Base-by-base conservation (phyloP, 2,113 vertebrate genomes). In the Trinectes maculatus region DNA sequence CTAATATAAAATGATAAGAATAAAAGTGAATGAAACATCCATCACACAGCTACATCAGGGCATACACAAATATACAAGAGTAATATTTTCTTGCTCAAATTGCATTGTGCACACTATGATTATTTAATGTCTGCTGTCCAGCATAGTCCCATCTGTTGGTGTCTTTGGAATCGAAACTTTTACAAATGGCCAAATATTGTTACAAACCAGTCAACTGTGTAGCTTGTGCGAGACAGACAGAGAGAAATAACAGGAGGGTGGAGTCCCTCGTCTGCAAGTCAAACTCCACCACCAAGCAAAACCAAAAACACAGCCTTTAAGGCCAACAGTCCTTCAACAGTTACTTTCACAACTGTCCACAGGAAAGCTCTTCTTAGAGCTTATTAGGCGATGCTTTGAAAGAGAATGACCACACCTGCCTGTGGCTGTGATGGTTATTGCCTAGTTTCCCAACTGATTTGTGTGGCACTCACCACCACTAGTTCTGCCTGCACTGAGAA, bases 391-490 rank as follows among this genome's bases (percentile, higher is more conserved):
- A 46, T 11, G 24, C 44, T 75, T 47, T 56, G 54, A 63, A 40
- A 71, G 16, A 59, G 65, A 65, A 74, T 69, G 59, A 62, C 44
- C 48, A 40, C 24, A 37, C 48, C 46, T 29, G 67, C 57, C 60
- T 63, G 48, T 48, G 65, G 61, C 54, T 72, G 31, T 31, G 65
- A 60, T 54, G 51, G 84, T 86, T 77, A 79, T 74, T 74, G 56
- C 66, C 66, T 56, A 16, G 43, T 79, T 56, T 71, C 26, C 48
- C 66, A 53, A 83, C 65, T 79, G 82, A 89, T 89, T 85, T 84
- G 74, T 79, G 55, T 57, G 43, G 46, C 29, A 33, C 46, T 71
- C 25, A 6, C 40, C 52, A 71, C 21, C 61, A 79, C 49, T 60
- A 67, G 54, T 52, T 48, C 40, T n/a, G 60, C 52, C 59, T 40